Evolutionary conservation across 2,797 vertebrate genomes (phyloP).

Genomic region (Hemibagrus guttatus): DNA sequence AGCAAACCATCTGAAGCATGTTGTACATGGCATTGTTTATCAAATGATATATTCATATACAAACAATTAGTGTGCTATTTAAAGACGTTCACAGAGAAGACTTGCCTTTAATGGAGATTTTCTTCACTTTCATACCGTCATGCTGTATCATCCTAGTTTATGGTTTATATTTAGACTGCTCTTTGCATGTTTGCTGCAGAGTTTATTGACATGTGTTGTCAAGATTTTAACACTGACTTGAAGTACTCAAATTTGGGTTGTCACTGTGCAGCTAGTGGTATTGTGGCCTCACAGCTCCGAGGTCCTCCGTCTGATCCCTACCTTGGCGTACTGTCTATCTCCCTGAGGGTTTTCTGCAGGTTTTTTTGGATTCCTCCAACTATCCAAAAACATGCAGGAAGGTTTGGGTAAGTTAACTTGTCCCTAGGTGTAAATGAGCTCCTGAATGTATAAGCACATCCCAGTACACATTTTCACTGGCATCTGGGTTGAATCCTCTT

Average conservation of each 20-base stretch:
- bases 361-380: not conserved
- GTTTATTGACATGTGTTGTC: not conserved
- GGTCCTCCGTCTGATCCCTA: not conserved
- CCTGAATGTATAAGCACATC: not conserved
- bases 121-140: not conserved
- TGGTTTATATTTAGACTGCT: not conserved
- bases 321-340: not conserved
- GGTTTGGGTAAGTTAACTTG: not conserved
- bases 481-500: not conserved
- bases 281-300: no score
- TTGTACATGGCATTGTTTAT: not conserved
- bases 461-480: not conserved
- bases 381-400: not conserved
- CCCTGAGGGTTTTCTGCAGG: not conserved
- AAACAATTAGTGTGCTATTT: constrained; percentile 1
- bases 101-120: not conserved
- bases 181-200: not conserved
- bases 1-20: not conserved
- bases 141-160: not conserved
- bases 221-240: not conserved
- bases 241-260: not conserved
- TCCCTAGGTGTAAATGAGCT: not conserved
- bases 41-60: not conserved
- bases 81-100: not conserved
- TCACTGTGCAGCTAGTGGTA: not conserved